A percentile compares a stretch with the other conserved stretches of the same genome.
Conservation (phyloP, 2,797 vertebrate genomes). For the Aphelocoma californica region DNA sequence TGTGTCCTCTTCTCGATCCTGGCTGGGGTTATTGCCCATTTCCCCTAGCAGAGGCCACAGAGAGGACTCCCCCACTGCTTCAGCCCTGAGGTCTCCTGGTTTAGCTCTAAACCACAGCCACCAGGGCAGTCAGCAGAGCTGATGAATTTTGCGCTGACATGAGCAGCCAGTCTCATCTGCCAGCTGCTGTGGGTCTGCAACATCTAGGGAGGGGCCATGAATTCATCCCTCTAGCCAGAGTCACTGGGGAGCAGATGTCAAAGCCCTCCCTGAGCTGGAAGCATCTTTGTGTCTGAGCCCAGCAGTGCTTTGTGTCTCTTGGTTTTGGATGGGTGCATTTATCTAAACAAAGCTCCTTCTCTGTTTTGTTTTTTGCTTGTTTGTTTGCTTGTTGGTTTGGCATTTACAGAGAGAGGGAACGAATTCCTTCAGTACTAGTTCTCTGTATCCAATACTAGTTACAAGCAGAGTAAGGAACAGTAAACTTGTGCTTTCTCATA, state of each 20-base stretch:
- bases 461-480: not conserved
- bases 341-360: not conserved
- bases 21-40: not conserved
- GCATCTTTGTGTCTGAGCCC: not conserved
- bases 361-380: not conserved
- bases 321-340: conserved; percentile 7
- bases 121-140: not conserved
- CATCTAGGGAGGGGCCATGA: not conserved
- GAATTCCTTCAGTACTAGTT: not conserved
- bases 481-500: not conserved
- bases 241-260: conserved; percentile 9
- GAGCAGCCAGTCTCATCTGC: not conserved
- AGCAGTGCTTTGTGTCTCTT: not conserved
- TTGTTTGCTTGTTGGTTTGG: not conserved
- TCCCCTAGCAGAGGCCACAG: not conserved
- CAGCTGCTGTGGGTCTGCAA: not conserved
- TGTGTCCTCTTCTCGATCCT: not conserved
- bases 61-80: not conserved
- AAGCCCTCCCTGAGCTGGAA: not conserved
- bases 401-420: not conserved
- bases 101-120: not conserved
- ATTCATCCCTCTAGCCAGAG: not conserved
- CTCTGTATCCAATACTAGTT: not conserved
- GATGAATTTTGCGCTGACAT: not conserved
- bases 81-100: not conserved